Evolutionary conservation across 2,797 vertebrate species (phyloP).

Genomic region (Hypotaenidia philippensis): DNA sequence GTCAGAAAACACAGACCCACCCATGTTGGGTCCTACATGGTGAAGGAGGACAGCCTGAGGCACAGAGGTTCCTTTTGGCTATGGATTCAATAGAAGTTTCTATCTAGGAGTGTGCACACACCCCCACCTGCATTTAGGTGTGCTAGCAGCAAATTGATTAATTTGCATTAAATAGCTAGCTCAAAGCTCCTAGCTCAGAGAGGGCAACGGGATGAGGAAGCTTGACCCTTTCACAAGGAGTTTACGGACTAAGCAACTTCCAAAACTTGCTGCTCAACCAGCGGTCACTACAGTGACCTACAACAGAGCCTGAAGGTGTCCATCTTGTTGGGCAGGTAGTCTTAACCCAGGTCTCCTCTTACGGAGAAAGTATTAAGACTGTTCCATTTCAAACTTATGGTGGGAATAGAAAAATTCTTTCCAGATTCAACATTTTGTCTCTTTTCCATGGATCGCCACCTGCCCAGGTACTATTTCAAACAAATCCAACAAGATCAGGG

Average conservation of each 20-base stretch:
- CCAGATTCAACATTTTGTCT: background rate
- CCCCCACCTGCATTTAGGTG: background rate
- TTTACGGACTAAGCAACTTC: background rate
- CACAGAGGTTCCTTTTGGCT: background rate
- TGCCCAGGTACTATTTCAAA: background rate
- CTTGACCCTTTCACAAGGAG: fast-evolving
- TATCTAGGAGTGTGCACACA: background rate
- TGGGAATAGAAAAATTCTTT: background rate
- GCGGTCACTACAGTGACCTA: background rate
- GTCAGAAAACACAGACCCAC: background rate
- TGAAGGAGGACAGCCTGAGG: background rate
- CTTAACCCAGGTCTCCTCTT: background rate
- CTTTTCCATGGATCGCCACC: background rate
- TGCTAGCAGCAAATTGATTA: background rate
- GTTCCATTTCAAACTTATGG: background rate
- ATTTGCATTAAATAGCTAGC: background rate
- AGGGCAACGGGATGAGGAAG: background rate
- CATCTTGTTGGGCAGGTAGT: background rate
- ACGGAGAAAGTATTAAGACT: background rate
- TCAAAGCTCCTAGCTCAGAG: background rate
- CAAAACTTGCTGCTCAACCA: background rate
- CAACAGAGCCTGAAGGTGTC: background rate
- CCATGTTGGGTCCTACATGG: background rate
- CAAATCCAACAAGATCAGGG: background rate
- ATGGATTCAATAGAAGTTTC: background rate